Evolutionary conservation across 2,888 invertebrate genomes (phyloP).

Genomic region (Arctia plantaginis): DNA sequence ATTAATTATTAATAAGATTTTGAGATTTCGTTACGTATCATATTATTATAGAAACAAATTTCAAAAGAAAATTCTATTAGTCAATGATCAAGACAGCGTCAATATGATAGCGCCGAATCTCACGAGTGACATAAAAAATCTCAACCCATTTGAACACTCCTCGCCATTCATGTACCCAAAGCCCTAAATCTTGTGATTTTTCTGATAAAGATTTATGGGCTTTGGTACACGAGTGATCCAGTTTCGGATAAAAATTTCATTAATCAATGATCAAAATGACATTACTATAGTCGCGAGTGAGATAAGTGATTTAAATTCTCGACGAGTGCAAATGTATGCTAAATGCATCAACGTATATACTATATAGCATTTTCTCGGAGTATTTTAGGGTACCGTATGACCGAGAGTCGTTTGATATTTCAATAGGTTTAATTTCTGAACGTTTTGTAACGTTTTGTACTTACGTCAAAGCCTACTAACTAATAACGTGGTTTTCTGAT

Average conservation of each 20-base stretch:
- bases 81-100: not conserved
- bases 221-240: not conserved
- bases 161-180: not conserved
- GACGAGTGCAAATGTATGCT: slow-evolving; percentile 70
- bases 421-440: not conserved
- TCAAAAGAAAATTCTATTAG: not conserved
- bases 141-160: not conserved
- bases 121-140: not conserved
- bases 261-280: slow-evolving; percentile 34
- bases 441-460: no score
- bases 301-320: slow-evolving; percentile 63
- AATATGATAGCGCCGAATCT: not conserved
- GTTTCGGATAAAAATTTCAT: slow-evolving; percentile 29
- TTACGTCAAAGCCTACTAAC: no score
- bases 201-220: not conserved
- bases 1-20: not conserved
- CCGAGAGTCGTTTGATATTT: not conserved
- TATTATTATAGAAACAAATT: no score
- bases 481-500: no score
- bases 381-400: slow-evolving; percentile 37
- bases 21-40: not conserved
- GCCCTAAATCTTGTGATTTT: not conserved
- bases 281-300: slow-evolving; percentile 31
- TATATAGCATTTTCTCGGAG: slow-evolving; percentile 48
- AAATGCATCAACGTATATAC: slow-evolving; percentile 67